phyloP scores from a whole-genome alignment of 2,797 vertebrate species.

The Crypturellus tataupa region DNA sequence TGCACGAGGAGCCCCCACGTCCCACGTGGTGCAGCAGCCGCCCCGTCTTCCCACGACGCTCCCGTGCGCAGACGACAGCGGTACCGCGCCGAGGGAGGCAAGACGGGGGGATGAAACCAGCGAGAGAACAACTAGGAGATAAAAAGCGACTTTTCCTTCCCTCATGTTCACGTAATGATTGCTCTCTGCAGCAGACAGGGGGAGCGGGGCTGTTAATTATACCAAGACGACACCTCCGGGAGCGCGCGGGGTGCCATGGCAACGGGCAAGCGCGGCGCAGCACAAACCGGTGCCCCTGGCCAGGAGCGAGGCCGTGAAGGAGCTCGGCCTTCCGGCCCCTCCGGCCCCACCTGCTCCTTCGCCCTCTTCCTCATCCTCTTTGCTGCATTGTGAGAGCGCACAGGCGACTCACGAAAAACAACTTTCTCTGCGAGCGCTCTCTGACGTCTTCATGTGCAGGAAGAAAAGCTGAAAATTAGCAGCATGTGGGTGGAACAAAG shows the following conservation, averaged over 20 bases:
- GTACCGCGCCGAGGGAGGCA: not conserved
- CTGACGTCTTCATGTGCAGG: slow-evolving; percentile 70
- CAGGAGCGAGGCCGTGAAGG: slow-evolving; percentile 49
- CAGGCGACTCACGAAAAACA: slow-evolving; percentile 66
- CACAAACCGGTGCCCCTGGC: slow-evolving; percentile 67
- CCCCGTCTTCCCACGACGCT: not conserved
- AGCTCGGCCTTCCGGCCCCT: slow-evolving; percentile 11
- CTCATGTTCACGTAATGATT: slow-evolving; percentile 65
- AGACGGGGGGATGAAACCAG: not conserved
- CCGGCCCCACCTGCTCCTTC: slow-evolving; percentile 30
- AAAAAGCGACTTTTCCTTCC: slow-evolving; percentile 40
- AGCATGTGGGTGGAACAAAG: slow-evolving; percentile 73
- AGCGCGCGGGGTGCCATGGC: slow-evolving; percentile 83
- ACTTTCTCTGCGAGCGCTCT: slow-evolving; percentile 62
- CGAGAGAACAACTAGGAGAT: not conserved
- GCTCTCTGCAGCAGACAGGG: slow-evolving; percentile 65
- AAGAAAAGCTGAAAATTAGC: slow-evolving; percentile 74
- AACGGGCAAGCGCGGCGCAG: slow-evolving; percentile 79
- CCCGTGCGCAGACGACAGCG: not conserved
- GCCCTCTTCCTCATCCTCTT: slow-evolving; percentile 8
- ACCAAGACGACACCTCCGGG: slow-evolving; percentile 77
- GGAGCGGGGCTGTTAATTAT: slow-evolving; percentile 82
- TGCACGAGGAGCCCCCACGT: not conserved
- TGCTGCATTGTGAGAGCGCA: slow-evolving; percentile 61
- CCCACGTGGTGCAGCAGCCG: not conserved